A percentile compares a stretch with the other conserved stretches of the same genome.
Evolutionary conservation across 2,888 invertebrate species (phyloP).

Genomic region (Platypus cylindrus): DNA sequence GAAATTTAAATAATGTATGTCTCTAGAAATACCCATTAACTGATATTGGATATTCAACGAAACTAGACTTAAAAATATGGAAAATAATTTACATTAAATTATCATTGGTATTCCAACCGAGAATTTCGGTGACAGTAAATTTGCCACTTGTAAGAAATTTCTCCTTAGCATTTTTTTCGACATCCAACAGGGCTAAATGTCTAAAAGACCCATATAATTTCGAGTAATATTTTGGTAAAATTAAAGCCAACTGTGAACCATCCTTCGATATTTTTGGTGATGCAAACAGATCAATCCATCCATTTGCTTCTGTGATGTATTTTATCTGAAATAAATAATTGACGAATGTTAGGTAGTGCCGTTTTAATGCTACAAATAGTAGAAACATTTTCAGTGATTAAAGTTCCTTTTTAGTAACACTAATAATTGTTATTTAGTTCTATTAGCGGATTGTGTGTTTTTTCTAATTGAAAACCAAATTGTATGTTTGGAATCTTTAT

Average conservation of each 20-base stretch:
- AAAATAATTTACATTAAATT: constrained; percentile 47
- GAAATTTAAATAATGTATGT: background rate
- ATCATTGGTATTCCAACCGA: constrained; percentile 53
- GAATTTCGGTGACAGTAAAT: constrained; percentile 59
- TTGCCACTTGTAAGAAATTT: constrained; percentile 46
- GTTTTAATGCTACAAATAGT: no score
- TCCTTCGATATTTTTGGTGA: constrained; percentile 55
- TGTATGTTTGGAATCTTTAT: no score
- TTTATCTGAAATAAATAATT: constrained; percentile 42
- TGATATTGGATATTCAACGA: no score
- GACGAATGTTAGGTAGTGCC: no score
- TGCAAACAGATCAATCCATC: constrained; percentile 71
- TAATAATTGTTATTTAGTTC: no score
- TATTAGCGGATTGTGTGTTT: no score
- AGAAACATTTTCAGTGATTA: no score
- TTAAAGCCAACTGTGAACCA: constrained; percentile 57
- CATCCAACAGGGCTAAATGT: constrained; percentile 47
- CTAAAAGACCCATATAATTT: constrained; percentile 45
- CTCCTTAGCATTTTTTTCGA: constrained; percentile 30
- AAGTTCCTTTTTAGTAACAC: no score
- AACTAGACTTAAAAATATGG: background rate
- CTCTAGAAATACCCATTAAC: no score
- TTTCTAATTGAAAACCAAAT: no score
- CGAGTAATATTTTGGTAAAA: constrained; percentile 55
- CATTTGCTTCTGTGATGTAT: constrained; percentile 37